Percentiles rank a stretch among this genome's conserved stretches.
Evolutionary conservation across 2,113 vertebrate species (phyloP).

Genomic region (Colistium nudipinnis): DNA sequence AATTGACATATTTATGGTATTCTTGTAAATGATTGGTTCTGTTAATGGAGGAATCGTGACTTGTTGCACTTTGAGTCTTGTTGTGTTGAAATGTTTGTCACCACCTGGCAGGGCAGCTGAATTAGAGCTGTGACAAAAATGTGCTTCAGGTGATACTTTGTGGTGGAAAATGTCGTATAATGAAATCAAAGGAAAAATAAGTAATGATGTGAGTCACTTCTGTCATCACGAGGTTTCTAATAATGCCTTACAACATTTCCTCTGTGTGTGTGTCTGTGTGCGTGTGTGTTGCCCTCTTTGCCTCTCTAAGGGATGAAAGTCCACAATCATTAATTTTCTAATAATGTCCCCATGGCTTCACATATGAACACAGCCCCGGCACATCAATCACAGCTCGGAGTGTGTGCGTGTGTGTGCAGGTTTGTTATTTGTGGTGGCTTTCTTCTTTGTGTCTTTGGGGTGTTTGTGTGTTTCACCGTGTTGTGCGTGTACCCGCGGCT

Average conservation of each 20-base stretch:
- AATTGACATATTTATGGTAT: neutral
- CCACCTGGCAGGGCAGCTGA: conserved; percentile 15
- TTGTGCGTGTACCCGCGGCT: conserved; percentile 50
- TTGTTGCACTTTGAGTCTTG: too few species aligned
- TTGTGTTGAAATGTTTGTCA: conserved; percentile 24
- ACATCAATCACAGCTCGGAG: conserved; percentile 70
- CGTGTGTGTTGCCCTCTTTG: conserved; percentile 22
- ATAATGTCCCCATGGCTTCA: conserved; percentile 60
- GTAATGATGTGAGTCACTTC: conserved; percentile 40
- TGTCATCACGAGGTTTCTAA: conserved; percentile 35
- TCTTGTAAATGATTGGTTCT: neutral
- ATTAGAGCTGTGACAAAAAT: conserved; percentile 21
- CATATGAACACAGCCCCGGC: conserved; percentile 61
- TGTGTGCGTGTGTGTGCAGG: conserved; percentile 7
- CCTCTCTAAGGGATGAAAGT: conserved; percentile 54
- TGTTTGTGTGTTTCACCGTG: conserved; percentile 15
- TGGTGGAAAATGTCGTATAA: conserved; percentile 50
- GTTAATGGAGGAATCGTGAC: neutral
- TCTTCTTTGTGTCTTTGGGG: neutral
- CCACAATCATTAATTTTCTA: conserved; percentile 67
- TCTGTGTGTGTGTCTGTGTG: conserved; percentile 17
- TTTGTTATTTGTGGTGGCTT: conserved; percentile 19
- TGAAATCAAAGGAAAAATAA: conserved; percentile 39
- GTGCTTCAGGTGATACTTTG: conserved; percentile 34
- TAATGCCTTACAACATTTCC: conserved; percentile 19